phyloP scores from a whole-genome alignment of 2,888 invertebrate genomes.

The Exocentrus adspersus region DNA sequence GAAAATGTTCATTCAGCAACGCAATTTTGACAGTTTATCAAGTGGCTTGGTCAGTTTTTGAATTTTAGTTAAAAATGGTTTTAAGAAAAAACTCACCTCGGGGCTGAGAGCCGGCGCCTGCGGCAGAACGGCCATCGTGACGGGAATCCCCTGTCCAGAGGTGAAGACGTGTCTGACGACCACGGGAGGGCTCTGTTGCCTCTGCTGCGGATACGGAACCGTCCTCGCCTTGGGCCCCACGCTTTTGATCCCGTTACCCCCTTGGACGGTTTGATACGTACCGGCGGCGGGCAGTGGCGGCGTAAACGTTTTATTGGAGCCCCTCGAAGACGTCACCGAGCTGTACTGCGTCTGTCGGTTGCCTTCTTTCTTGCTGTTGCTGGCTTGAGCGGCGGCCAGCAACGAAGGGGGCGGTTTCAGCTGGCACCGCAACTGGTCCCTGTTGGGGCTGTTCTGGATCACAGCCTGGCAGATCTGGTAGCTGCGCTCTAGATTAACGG shows the following conservation, averaged over 20 bases:
- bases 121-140: conserved; percentile 68
- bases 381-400: conserved; percentile 64
- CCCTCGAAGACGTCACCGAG: conserved; percentile 60
- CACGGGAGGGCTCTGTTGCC: conserved; percentile 69
- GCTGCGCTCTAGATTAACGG: conserved; percentile 92
- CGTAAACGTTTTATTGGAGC: conserved; percentile 60
- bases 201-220: conserved; percentile 66
- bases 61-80: too few relatives aligned
- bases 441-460: conserved; percentile 93
- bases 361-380: conserved; percentile 53
- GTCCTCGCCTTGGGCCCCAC: conserved; percentile 60
- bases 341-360: conserved; percentile 62
- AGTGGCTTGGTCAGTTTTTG: too few relatives aligned
- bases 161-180: conserved; percentile 72
- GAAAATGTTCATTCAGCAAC: too few relatives aligned
- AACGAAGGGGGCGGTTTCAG: conserved; percentile 86
- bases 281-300: conserved; percentile 60
- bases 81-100: conserved; percentile 54
- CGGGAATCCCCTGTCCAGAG: conserved; percentile 68
- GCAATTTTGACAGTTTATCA: too few relatives aligned
- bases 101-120: conserved; percentile 61
- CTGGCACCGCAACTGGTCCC: conserved; percentile 86
- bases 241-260: conserved; percentile 61
- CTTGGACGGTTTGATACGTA: conserved; percentile 56
- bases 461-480: conserved; percentile 94